phyloP scores from a whole-genome alignment of 2,113 vertebrate genomes.

The Fregetta grallaria region DNA sequence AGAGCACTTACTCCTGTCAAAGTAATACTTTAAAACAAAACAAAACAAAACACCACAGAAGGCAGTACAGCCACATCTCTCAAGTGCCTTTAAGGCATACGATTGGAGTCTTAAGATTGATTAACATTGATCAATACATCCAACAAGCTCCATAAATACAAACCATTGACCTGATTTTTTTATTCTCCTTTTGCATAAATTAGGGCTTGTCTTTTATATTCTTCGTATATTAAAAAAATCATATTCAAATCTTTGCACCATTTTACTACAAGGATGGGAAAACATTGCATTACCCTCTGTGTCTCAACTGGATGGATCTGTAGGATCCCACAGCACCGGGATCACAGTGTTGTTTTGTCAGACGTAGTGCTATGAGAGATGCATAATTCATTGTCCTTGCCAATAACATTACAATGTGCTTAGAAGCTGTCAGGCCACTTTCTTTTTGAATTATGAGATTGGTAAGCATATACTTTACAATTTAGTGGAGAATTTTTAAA shows the following conservation, averaged over 20 bases:
- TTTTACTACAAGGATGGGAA: not conserved
- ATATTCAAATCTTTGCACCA: not conserved
- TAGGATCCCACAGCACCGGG: not conserved
- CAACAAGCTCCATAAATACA: not conserved
- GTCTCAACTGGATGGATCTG: not conserved
- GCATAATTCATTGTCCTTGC: slow-evolving; percentile 49
- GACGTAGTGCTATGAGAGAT: not conserved
- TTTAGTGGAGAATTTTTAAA: slow-evolving; percentile 10
- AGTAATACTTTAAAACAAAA: not conserved
- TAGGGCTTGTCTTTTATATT: not conserved
- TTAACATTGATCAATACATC: not conserved
- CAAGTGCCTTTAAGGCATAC: not conserved
- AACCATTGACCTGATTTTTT: not conserved
- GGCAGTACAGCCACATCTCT: not conserved
- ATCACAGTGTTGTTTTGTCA: slow-evolving; percentile 7
- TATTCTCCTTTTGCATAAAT: not conserved
- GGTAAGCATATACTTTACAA: slow-evolving; percentile 23
- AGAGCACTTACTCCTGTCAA: not conserved
- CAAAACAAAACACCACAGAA: rapidly evolving
- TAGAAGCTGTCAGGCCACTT: slow-evolving; percentile 20
- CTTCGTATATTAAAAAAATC: not conserved
- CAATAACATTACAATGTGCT: slow-evolving; percentile 26
- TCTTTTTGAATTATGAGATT: slow-evolving; percentile 18
- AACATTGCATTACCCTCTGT: not conserved
- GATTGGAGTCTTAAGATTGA: not conserved